A percentile compares a stretch with the other conserved stretches of the same genome.
These are phyloP conservation scores for Apostichopus japonicus DNA, from an alignment of 35 echinoderm and acorn worm species.

Conservation along the genomic window DNA sequence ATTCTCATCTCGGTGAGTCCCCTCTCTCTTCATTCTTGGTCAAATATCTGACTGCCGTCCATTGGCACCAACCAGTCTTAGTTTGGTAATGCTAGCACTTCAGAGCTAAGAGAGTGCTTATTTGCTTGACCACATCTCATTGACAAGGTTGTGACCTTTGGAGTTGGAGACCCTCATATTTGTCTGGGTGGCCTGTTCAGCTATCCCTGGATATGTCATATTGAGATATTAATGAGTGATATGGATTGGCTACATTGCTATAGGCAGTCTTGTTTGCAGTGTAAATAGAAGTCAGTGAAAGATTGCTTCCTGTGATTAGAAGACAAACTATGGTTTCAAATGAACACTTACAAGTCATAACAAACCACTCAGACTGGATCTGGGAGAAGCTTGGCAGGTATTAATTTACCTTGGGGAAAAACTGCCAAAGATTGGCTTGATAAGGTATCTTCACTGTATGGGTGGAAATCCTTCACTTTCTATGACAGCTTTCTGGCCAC, in stretches of 20 bases:
- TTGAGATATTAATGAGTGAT: conserved; percentile 28
- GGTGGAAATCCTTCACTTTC: not conserved
- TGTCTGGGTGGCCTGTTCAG: conserved; percentile 20
- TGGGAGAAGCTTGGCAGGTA: not conserved
- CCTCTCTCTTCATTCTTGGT: not conserved
- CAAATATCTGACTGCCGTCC: not conserved
- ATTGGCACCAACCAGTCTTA: conserved; percentile 25
- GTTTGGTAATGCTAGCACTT: conserved; percentile 26
- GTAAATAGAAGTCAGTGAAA: conserved; percentile 21
- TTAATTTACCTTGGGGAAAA: conserved; percentile 34
- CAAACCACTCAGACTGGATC: not conserved
- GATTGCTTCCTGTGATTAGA: conserved; percentile 21
- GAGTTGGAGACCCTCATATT: not conserved
- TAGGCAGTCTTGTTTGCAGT: conserved; percentile 1
- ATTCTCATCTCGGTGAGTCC: conserved; percentile 92
- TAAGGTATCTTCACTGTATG: not conserved
- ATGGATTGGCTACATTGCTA: conserved; percentile 20
- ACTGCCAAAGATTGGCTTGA: not conserved
- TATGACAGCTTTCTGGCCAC: not conserved
- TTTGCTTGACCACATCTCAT: conserved; percentile 38
- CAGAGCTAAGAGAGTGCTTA: not conserved
- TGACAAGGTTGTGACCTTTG: conserved; percentile 24
- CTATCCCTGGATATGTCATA: conserved; percentile 19
- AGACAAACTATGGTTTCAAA: conserved; percentile 25
- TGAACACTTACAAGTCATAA: conserved; percentile 48